Evolutionary conservation across 2,888 invertebrate genomes (phyloP).

Genomic region (Chrysodeixis includens): DNA sequence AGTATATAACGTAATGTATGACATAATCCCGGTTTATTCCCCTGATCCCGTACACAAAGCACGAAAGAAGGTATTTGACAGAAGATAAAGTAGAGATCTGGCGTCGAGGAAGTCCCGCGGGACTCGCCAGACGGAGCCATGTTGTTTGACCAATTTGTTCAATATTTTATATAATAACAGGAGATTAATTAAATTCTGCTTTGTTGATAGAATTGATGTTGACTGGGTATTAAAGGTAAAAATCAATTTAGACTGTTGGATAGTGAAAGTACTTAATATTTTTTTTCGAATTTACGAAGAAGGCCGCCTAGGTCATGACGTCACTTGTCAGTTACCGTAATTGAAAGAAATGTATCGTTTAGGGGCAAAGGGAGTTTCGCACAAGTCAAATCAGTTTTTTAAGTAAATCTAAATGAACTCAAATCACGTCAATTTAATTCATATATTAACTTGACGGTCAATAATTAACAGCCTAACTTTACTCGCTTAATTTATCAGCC

Average conservation of each 20-base stretch:
- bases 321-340: too few species aligned
- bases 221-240: too few species aligned
- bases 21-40: conserved; percentile 64
- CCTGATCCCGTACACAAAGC: conserved; percentile 56
- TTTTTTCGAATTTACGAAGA: too few species aligned
- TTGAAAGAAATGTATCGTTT: too few species aligned
- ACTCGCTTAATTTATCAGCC: neutral
- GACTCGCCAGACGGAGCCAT: conserved; percentile 24
- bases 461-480: neutral
- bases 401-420: too few species aligned
- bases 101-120: conserved; percentile 37
- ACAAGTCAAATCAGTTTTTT: too few species aligned
- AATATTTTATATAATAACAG: conserved; percentile 28
- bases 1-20: conserved; percentile 57
- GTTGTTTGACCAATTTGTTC: conserved; percentile 30
- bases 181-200: conserved; percentile 30
- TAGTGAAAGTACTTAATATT: too few species aligned
- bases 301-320: too few species aligned
- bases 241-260: too few species aligned
- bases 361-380: too few species aligned
- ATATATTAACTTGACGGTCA: too few species aligned
- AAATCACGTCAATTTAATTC: too few species aligned
- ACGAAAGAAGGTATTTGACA: conserved; percentile 59
- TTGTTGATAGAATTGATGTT: neutral
- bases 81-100: conserved; percentile 59